Percentiles rank a stretch among this genome's conserved stretches.
phyloP scores from a whole-genome alignment of 2,888 invertebrate species.

The Iphiclides podalirius region DNA sequence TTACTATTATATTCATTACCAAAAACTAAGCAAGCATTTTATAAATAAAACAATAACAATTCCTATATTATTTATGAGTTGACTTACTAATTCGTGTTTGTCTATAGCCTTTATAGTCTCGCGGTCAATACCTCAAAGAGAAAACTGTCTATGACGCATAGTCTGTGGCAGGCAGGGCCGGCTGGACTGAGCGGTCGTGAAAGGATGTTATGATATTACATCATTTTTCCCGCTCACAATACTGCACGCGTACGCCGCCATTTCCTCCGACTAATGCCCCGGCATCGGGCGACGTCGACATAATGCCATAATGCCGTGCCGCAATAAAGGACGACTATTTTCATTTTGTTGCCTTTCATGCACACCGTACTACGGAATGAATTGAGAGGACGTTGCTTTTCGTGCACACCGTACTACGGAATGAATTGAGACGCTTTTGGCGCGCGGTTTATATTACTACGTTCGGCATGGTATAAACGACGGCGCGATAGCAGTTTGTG shows the following conservation, averaged over 20 bases:
- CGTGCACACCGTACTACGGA: no score
- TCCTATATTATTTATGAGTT: no score
- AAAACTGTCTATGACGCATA: no score
- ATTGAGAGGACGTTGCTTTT: slow-evolving; percentile 8
- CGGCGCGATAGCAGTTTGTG: slow-evolving; percentile 1
- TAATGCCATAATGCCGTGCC: slow-evolving; percentile 38
- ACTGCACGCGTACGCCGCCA: slow-evolving; percentile 58
- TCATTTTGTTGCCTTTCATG: slow-evolving; percentile 36
- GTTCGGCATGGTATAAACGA: not conserved
- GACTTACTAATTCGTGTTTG: no score
- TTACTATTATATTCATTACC: no score
- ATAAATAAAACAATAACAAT: no score
- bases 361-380: slow-evolving; percentile 6
- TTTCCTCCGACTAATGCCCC: slow-evolving; percentile 70
- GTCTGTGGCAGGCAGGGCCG: slow-evolving; percentile 47
- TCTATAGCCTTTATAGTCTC: no score
- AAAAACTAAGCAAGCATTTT: no score
- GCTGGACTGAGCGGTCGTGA: slow-evolving; percentile 67
- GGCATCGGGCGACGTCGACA: slow-evolving; percentile 6
- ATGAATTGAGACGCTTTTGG: not conserved
- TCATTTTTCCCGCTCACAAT: slow-evolving; percentile 74
- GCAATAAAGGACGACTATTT: slow-evolving; percentile 36
- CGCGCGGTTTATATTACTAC: slow-evolving; percentile 5
- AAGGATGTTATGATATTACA: slow-evolving; percentile 77
- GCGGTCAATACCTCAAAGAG: no score